Percentiles rank a stretch among this genome's conserved stretches.
Evolutionary conservation across 2,888 invertebrate species (phyloP).

Genomic region (Masnerella sp.): DNA sequence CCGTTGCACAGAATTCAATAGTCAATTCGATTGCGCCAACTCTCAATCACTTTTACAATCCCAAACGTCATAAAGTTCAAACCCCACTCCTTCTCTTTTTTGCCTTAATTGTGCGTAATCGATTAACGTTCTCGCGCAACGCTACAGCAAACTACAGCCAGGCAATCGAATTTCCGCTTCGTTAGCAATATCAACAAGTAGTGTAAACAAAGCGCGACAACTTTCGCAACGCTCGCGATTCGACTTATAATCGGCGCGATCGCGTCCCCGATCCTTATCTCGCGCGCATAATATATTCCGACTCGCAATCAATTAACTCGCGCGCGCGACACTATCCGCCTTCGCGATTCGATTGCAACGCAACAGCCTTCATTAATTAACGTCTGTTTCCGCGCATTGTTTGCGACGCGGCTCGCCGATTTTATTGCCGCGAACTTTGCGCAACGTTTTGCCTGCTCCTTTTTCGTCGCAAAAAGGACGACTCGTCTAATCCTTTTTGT

Average conservation of each 20-base stretch:
- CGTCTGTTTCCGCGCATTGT: too few species aligned
- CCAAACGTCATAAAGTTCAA: too few species aligned
- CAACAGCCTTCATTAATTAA: too few species aligned
- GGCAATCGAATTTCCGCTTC: background rate
- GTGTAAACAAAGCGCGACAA: constrained; percentile 16
- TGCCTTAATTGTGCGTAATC: too few species aligned
- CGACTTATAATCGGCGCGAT: background rate
- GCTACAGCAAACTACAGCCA: too few species aligned
- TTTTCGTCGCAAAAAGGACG: constrained; percentile 58
- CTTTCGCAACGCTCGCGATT: background rate
- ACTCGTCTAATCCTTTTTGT: constrained; percentile 61
- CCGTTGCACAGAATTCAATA: too few species aligned
- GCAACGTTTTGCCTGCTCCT: constrained; percentile 30
- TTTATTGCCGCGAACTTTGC: constrained; percentile 26
- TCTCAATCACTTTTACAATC: too few species aligned
- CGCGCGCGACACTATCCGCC: too few species aligned
- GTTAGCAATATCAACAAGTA: constrained; percentile 24
- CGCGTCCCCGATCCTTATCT: constrained; percentile 7
- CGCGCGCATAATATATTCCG: constrained; percentile 18
- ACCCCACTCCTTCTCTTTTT: too few species aligned
- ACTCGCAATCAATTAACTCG: constrained; percentile 32
- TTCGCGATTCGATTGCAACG: too few species aligned
- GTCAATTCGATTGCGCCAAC: too few species aligned
- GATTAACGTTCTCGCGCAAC: too few species aligned
- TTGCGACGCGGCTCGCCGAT: constrained; percentile 28